Conservation (phyloP, 2,888 invertebrate species). For the Teinopalpus imperialis region DNA sequence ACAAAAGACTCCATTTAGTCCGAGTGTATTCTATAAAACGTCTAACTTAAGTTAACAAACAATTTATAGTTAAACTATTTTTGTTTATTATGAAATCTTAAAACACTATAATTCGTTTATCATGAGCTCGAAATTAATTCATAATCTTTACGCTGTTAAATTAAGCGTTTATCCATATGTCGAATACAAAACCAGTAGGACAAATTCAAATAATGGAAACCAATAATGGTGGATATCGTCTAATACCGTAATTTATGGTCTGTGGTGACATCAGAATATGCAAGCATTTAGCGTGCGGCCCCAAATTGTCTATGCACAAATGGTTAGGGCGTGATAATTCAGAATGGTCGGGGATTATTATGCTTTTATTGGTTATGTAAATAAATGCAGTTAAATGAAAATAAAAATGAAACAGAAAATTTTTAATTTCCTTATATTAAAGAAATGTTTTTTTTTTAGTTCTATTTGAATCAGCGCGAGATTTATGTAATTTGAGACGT, state of each 20-base stretch:
- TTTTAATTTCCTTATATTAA: too few species aligned
- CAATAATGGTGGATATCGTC: constrained; percentile 48
- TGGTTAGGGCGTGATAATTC: constrained; percentile 62
- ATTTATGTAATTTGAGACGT: too few species aligned
- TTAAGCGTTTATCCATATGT: constrained; percentile 46
- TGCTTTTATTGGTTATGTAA: constrained; percentile 51
- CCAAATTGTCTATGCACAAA: constrained; percentile 37
- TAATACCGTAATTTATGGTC: constrained; percentile 71
- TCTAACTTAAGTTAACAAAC: too few species aligned
- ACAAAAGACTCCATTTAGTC: too few species aligned
- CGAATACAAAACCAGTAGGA: constrained; percentile 33
- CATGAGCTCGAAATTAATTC: constrained; percentile 12
- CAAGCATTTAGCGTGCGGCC: constrained; percentile 41
- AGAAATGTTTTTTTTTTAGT: too few species aligned
- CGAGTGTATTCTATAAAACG: too few species aligned
- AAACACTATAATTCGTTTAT: too few species aligned
- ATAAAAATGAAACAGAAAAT: too few species aligned
- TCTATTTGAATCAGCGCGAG: too few species aligned
- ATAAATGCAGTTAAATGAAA: constrained; percentile 30
- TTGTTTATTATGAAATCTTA: too few species aligned
- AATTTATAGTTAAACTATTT: too few species aligned
- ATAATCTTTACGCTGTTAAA: constrained; percentile 30
- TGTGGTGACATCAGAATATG: constrained; percentile 54
- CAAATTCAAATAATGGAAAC: constrained; percentile 47
- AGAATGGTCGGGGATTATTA: constrained; percentile 60